Percentiles rank a stretch among this genome's conserved stretches.
Conservation (phyloP, 2,797 vertebrate genomes). For the Diplodus sargus region DNA sequence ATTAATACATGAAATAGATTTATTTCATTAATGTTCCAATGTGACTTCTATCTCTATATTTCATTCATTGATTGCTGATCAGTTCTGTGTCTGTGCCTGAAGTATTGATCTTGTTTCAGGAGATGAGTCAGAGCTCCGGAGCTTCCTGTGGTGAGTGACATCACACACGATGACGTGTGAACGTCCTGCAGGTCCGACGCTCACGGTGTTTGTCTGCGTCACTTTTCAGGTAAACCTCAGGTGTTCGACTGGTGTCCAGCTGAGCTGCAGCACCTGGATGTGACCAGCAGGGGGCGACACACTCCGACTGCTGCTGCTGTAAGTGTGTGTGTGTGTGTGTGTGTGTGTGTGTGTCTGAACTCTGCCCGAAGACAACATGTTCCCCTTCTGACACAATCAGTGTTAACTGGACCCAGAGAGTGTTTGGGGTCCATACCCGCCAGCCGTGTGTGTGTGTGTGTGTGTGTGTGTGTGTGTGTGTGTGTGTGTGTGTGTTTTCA, state of each 20-base stretch:
- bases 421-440: background rate
- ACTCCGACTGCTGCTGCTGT: background rate
- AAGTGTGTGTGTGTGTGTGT: constrained; percentile 7
- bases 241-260: constrained; percentile 21
- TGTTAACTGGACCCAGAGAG: constrained; percentile 32
- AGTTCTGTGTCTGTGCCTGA: background rate
- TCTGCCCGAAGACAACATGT: constrained; percentile 39
- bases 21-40: too few relatives aligned
- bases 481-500: constrained; percentile 7
- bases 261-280: constrained; percentile 9
- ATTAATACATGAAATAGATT: too few relatives aligned
- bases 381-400: constrained; percentile 51
- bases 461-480: background rate
- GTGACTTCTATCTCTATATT: too few relatives aligned
- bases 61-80: background rate
- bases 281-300: constrained; percentile 44
- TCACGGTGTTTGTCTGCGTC: background rate
- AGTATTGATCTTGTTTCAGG: constrained; percentile 21
- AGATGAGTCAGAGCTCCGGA: background rate
- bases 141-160: constrained; percentile 1
- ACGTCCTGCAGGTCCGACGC: background rate
- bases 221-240: constrained; percentile 18
- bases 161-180: background rate
- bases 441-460: background rate
- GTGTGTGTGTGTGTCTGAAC: constrained; percentile 3